phyloP scores from a whole-genome alignment of 2,888 invertebrate species.

The Parnassius orleans region DNA sequence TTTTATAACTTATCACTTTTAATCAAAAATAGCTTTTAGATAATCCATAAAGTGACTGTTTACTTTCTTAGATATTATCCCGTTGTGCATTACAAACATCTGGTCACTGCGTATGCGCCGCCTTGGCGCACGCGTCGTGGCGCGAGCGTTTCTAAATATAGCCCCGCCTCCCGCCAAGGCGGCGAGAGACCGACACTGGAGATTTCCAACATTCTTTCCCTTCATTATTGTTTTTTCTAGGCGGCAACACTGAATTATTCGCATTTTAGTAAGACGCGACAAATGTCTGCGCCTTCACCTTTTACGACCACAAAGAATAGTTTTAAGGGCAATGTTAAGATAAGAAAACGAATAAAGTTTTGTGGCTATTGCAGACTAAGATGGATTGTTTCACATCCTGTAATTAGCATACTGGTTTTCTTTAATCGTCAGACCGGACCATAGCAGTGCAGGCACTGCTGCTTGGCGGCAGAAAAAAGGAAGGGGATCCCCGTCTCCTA shows the following conservation, averaged over 20 bases:
- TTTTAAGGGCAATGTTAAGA: background rate
- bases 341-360: too few species aligned
- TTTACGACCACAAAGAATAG: constrained; percentile 13
- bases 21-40: background rate
- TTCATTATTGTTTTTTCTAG: constrained; percentile 47
- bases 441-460: too few species aligned
- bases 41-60: background rate
- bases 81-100: constrained; percentile 31
- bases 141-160: constrained; percentile 73
- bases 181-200: constrained; percentile 55
- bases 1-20: background rate
- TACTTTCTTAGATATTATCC: constrained; percentile 21
- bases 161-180: constrained; percentile 62
- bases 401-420: too few species aligned
- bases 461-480: too few species aligned
- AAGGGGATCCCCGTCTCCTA: too few species aligned
- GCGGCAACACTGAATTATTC: constrained; percentile 24
- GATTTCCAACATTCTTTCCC: constrained; percentile 64
- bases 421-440: too few species aligned
- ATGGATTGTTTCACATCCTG: too few species aligned
- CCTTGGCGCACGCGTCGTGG: constrained; percentile 57
- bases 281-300: constrained; percentile 37
- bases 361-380: too few species aligned
- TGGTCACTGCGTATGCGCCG: constrained; percentile 39
- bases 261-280: constrained; percentile 39